Percentiles rank a stretch among this genome's conserved stretches.
Conservation (phyloP, 2,888 invertebrate genomes). For the Poecilobothrus nobilitatus region DNA sequence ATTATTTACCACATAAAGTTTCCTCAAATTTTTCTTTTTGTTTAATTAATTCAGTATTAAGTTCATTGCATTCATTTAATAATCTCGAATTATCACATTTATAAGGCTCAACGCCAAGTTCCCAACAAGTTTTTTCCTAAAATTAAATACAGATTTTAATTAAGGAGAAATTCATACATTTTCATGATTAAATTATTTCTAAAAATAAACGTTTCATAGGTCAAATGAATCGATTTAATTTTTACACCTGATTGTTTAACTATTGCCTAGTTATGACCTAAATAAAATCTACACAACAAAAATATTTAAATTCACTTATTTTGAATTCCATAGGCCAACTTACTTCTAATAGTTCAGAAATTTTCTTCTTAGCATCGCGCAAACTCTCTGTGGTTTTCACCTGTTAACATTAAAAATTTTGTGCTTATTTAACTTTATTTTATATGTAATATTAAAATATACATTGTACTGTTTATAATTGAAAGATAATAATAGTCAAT, state of each 20-base stretch:
- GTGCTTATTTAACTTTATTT: background rate
- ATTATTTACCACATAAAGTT: constrained; percentile 47
- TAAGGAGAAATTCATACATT: too few relatives aligned
- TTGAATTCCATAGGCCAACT: constrained; percentile 1
- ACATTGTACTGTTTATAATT: too few relatives aligned
- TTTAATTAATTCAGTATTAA: constrained; percentile 58
- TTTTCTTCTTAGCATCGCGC: constrained; percentile 71
- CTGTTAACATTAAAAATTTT: background rate
- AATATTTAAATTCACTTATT: background rate
- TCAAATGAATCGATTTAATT: background rate
- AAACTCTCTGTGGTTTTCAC: constrained; percentile 80
- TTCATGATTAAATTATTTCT: too few relatives aligned
- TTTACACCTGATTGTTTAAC: background rate
- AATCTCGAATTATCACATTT: constrained; percentile 71
- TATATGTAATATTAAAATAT: background rate
- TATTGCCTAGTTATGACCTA: background rate
- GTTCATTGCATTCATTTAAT: constrained; percentile 64
- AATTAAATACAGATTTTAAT: constrained; percentile 23
- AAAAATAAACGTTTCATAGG: background rate
- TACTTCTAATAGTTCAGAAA: constrained; percentile 59
- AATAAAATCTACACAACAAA: background rate
- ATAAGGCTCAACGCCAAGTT: constrained; percentile 66
- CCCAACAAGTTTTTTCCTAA: constrained; percentile 61
- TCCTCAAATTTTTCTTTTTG: constrained; percentile 57
- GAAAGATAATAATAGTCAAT: too few relatives aligned